Evolutionary conservation across 2,888 invertebrate species (phyloP), one percentile per base, ranked within the genome.

Genomic region (Agrochola lychnidis): DNA sequence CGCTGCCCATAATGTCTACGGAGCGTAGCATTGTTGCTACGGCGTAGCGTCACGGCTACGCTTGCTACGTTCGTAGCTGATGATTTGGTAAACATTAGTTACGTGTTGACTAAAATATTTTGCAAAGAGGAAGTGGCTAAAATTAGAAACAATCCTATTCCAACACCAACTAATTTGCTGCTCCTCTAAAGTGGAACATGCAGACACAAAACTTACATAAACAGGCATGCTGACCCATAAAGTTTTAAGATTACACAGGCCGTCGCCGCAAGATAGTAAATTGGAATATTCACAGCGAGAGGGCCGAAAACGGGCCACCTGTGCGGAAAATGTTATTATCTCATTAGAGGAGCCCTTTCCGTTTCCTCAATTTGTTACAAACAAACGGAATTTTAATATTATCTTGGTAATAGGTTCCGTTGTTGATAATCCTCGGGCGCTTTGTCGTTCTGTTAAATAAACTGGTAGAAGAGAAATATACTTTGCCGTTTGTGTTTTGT

Each of bases 321-420:
- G 94, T 89, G 92, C 90, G 90, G 89, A 88, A 91, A 93, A 93
- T 92, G 93, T 95, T 94, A 93, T 94, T 94, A 94, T 94, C 94
- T 94, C 94, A 94, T 95, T 95, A 95, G 92, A 89, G 77, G 84
- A 90, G 92, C 92, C 94, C 92, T 93, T 93, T 91, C 90, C 90
- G 90, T 92, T 92, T 89, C 92, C 93, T 91, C 93, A 93, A 92
- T 93, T 93, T 91, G 92, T 91, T 89, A 88, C 87, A 91, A 94
- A 93, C 94, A 94, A 94, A 94, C 92, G 91, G 91, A 94, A 93
- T 94, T 94, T 94, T 94, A 93, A 94, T 94, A 93, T 91, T 90
- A 91, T 91, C 84, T 86, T 87, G 78, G 84, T 87, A 89, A 90
- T 90, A 86, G 89, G 89, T 89, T 89, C 82, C 84, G 82, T 82